Base-by-base conservation (phyloP, 2,113 vertebrate genomes). In the Microtus ochrogaster region DNA sequence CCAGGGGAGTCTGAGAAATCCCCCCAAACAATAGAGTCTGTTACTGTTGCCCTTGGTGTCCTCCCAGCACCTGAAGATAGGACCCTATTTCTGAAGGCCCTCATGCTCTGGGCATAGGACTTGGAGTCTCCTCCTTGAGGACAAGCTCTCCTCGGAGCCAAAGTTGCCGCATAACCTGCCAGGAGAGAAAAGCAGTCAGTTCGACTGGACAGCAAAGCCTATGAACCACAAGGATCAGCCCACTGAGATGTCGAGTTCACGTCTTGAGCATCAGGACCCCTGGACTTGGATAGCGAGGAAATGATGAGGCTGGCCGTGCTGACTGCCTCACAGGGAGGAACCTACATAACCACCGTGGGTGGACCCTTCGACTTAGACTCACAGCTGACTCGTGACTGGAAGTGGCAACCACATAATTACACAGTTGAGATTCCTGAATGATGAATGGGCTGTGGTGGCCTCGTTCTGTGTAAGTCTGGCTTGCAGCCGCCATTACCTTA, bases 401-500 rank as follows among this genome's bases (percentile, higher is more conserved):
- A 33, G 84, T 16, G 30, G 88, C 44, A 65, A 28, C 76, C 65
- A 2, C 88, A 13, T 96, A 91, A 96, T 96, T 77, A 95, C 72
- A 61, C 94, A 92, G 63, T 49, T 21, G 79, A 77, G 68, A 66
- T 66, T 82, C 58, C 90, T 39, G 85, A 90, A 84, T 81, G 90
- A 63, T 85, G 58, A 92, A 88, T 94, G 92, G 55, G 41, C 88
- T 5, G 58, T 10, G 24, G 49, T 21, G 47, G 22, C 74, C 87
- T 90, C 41, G 6, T 91, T 83, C 94, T 66, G 65, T 90, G 70
- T 85, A 77, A 93, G 76, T 93, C 61, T 65, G 33, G 55, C 84
- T 96, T 49, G 90, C 78, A 96, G 44, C 65, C 44, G 26, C 82
- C 9, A 44, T n/a, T 83, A 83, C 78, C 83, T 93, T 77, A 95